Evolutionary conservation across 2,888 invertebrate species (phyloP).

Genomic region (Heliconius ismenius): DNA sequence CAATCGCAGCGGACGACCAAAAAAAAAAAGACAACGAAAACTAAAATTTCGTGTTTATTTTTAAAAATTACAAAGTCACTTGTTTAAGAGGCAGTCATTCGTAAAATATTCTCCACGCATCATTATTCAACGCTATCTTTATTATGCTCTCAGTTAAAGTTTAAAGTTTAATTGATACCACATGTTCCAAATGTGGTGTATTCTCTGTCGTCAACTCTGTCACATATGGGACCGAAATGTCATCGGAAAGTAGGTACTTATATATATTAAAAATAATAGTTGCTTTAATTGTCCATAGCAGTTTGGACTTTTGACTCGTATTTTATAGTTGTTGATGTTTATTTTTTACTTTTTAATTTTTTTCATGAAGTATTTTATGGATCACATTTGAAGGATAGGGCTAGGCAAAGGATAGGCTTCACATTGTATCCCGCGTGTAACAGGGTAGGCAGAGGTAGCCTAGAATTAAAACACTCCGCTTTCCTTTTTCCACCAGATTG

Average conservation of each 20-base stretch:
- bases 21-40: constrained; percentile 22
- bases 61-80: constrained; percentile 55
- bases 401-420: not conserved
- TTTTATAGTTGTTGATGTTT: not conserved
- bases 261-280: constrained; percentile 26
- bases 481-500: no score
- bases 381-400: not conserved
- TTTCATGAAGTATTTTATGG: not conserved
- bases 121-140: constrained; percentile 78
- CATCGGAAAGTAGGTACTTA: constrained; percentile 41
- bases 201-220: constrained; percentile 61
- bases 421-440: no score
- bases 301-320: not conserved
- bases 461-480: no score
- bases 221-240: constrained; percentile 56
- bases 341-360: not conserved
- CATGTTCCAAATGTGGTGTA: constrained; percentile 69
- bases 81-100: constrained; percentile 70
- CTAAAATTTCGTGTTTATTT: constrained; percentile 31
- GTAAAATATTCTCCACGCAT: constrained; percentile 63
- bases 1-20: constrained; percentile 21
- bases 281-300: constrained; percentile 7
- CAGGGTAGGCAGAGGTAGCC: no score
- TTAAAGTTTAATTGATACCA: constrained; percentile 74
- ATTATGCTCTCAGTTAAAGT: constrained; percentile 71